These are phyloP conservation scores for Drosophila paulistorum DNA, from an alignment of 1,140 invertebrate genomes.

Conservation along the genomic window DNA sequence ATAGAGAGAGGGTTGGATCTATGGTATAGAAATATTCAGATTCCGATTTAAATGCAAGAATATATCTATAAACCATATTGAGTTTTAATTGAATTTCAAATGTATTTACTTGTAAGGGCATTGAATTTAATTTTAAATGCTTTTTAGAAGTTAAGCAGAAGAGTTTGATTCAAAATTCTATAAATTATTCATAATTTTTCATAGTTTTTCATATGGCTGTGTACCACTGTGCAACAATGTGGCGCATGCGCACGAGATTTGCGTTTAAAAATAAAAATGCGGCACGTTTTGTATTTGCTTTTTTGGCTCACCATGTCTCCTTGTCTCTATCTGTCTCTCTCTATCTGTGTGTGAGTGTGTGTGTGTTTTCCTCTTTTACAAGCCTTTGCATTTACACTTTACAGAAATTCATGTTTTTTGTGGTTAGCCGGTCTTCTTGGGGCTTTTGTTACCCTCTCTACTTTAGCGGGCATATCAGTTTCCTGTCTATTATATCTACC, in stretches of 20 bases:
- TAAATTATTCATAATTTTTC: too few species aligned
- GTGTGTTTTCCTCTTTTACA: slow-evolving; percentile 6
- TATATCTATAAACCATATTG: too few species aligned
- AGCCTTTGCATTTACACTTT: slow-evolving; percentile 18
- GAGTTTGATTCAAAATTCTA: too few species aligned
- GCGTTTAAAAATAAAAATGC: slow-evolving; percentile 75
- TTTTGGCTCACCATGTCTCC: slow-evolving; percentile 24
- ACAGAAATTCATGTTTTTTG: slow-evolving; percentile 10
- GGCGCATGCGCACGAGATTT: slow-evolving; percentile 74
- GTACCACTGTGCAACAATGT: slow-evolving; percentile 50
- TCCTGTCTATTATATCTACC: slow-evolving; percentile 17
- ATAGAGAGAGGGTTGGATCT: too few species aligned
- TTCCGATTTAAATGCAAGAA: too few species aligned
- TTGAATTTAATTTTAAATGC: too few species aligned
- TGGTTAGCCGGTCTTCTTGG: slow-evolving; percentile 1
- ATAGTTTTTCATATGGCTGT: background rate
- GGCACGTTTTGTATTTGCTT: slow-evolving; percentile 75
- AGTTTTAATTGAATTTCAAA: too few species aligned
- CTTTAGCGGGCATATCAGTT: background rate
- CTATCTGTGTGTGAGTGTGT: background rate
- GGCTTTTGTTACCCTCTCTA: background rate
- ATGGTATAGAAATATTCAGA: too few species aligned
- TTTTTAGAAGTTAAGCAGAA: too few species aligned
- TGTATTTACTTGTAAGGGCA: too few species aligned
- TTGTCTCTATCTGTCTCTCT: slow-evolving; percentile 3